These are phyloP conservation scores for Calycopis cecrops DNA, from an alignment of 1,140 invertebrate genomes.

Conservation along the genomic window DNA sequence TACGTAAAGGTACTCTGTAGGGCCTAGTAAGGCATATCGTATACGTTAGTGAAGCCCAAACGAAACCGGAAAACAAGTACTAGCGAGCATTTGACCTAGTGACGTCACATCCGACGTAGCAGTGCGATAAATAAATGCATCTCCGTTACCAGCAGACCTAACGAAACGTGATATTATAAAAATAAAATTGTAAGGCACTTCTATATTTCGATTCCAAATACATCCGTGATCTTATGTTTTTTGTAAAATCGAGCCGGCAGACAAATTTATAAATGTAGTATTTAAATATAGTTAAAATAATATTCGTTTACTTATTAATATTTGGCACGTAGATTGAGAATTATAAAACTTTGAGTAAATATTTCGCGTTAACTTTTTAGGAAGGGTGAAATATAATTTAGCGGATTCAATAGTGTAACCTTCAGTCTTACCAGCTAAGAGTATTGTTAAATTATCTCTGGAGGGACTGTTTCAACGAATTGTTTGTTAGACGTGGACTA, in stretches of 20 bases:
- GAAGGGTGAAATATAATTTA: constrained; percentile 5
- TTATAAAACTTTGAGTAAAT: no score
- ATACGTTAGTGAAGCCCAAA: neutral
- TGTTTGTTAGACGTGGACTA: constrained; percentile 37
- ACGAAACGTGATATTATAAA: constrained; percentile 55
- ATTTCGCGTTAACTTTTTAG: no score
- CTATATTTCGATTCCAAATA: constrained; percentile 62
- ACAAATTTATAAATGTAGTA: no score
- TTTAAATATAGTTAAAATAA: constrained; percentile 24
- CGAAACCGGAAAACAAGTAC: constrained; percentile 25
- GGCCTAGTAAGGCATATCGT: constrained; percentile 13
- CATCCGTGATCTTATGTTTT: constrained; percentile 14
- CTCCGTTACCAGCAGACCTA: constrained; percentile 51
- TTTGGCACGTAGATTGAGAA: constrained; percentile 8
- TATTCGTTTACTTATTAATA: constrained; percentile 19
- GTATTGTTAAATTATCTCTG: constrained; percentile 62
- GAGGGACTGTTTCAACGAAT: constrained; percentile 67
- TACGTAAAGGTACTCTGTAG: constrained; percentile 13
- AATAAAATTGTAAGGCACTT: constrained; percentile 74
- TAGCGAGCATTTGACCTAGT: constrained; percentile 33
- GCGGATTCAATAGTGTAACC: constrained; percentile 36
- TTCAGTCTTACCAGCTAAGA: constrained; percentile 69
- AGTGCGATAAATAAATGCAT: constrained; percentile 62
- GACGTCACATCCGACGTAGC: constrained; percentile 31
- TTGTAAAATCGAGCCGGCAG: constrained; percentile 4